These are phyloP conservation scores for Drosophila macrospina DNA, from an alignment of 2,888 invertebrate species.

Conservation along the genomic window DNA sequence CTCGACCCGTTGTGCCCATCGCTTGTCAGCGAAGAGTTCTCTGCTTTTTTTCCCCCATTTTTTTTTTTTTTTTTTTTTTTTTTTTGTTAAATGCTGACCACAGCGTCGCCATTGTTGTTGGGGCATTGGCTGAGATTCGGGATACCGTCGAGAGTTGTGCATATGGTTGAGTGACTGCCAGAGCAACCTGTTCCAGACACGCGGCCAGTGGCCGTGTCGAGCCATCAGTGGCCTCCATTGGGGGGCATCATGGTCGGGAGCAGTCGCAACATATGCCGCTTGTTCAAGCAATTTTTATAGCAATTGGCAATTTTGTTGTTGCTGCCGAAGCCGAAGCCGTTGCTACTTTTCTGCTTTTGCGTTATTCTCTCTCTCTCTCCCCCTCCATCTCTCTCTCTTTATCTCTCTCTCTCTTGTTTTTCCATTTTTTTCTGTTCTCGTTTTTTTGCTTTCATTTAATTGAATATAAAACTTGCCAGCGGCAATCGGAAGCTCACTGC, in stretches of 20 bases:
- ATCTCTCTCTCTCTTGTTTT: constrained; percentile 27
- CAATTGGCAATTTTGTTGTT: constrained; percentile 72
- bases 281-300: constrained; percentile 72
- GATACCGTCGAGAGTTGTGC: constrained; percentile 65
- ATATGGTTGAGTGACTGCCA: constrained; percentile 69
- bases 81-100: constrained; percentile 67
- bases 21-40: constrained; percentile 1
- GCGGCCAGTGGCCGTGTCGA: constrained; percentile 33
- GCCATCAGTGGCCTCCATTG: constrained; percentile 38
- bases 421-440: constrained; percentile 30
- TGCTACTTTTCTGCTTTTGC: constrained; percentile 34
- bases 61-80: constrained; percentile 33
- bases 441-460: constrained; percentile 63
- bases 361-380: constrained; percentile 25
- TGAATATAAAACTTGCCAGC: constrained; percentile 78
- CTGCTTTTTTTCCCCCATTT: not conserved
- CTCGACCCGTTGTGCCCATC: not conserved
- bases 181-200: constrained; percentile 50
- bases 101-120: constrained; percentile 70
- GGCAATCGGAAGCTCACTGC: constrained; percentile 77
- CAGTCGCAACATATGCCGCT: constrained; percentile 67
- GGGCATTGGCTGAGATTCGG: constrained; percentile 62
- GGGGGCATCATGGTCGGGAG: constrained; percentile 16
- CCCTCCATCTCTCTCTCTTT: constrained; percentile 12
- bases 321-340: constrained; percentile 27